Evolutionary conservation across 1,140 invertebrate genomes (phyloP), one percentile per base, ranked within the genome.

Genomic region (Trachymyrmex septentrionalis): DNA sequence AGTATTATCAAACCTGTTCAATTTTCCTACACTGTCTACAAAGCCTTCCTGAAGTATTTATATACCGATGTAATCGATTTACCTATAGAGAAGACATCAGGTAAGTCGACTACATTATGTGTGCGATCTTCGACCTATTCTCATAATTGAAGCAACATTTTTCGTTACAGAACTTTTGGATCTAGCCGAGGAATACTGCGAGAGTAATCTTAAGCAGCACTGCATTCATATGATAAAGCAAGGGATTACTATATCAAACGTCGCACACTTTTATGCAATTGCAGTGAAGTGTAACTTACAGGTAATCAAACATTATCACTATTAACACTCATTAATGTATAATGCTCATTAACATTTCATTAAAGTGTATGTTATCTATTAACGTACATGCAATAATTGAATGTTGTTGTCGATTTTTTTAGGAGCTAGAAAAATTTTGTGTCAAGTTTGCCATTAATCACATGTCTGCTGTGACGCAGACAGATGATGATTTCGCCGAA

Each of bases 41-140:
- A 94, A 90, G 96, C 97, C 44, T 97, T 97, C 91, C 93, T 97
- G 0, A 95, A 96, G 59, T 97, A 97, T 91, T 94, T 97, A 2
- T 97, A 97, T 92, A 97, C 97, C 4, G 97, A 97, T 92, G 95
- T 96, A 92, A 96, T 97, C 50, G 96, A 97, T 92, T 90, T 97
- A 53, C 94, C 96, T 57, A 95, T 96, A 76, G 96, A 97, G 91
- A 96, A 96, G 93, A 96, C 96, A 73, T 96, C 97, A 93, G 97
- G 96, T 97, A 19, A 64, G 38, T 48, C 5, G 0, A 76, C 9
- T 91, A 76, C 12, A 38, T n/a, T 38, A 44, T 44, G 38, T 10
- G 1, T 38, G 7, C 3, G 3, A 3, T 10, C 55, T 30, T 81
- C 14, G 57, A 10, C 0, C 16, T 53, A 16, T 1, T 48, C 12